A percentile compares a stretch with the other conserved stretches of the same genome.
Conservation (phyloP, 2,113 vertebrate genomes). For the Noturus placidus region DNA sequence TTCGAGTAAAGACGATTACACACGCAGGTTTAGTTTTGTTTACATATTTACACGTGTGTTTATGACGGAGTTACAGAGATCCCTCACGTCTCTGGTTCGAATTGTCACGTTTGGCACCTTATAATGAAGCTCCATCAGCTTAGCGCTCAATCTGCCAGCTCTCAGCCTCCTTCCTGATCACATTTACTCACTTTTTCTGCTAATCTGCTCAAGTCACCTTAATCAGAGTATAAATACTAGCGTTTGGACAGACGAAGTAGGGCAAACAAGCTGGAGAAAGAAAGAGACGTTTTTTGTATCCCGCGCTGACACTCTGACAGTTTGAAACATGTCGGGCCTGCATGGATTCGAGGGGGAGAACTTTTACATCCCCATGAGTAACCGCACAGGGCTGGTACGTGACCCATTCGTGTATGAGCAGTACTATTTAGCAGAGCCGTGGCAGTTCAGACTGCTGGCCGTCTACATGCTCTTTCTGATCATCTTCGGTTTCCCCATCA, state of each 20-base stretch:
- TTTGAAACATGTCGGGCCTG: constrained; percentile 39
- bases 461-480: constrained; percentile 74
- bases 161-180: constrained; percentile 40
- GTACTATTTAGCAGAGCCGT: constrained; percentile 71
- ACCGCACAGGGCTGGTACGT: constrained; percentile 70
- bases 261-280: neutral
- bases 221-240: constrained; percentile 39
- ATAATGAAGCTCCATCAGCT: constrained; percentile 36
- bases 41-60: neutral
- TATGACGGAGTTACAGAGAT: neutral
- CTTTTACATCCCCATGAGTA: constrained; percentile 73
- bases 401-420: constrained; percentile 71
- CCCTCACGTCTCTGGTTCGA: neutral
- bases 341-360: constrained; percentile 73
- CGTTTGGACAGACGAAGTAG: neutral
- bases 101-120: constrained; percentile 26
- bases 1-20: neutral
- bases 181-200: constrained; percentile 29
- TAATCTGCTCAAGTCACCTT: constrained; percentile 44
- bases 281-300: neutral
- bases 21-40: neutral
- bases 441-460: constrained; percentile 64
- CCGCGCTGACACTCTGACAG: neutral
- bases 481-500: constrained; percentile 69
- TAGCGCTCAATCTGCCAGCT: constrained; percentile 35